Conservation (phyloP, 1,140 invertebrate species). For the Pristionchus pacificus region DNA sequence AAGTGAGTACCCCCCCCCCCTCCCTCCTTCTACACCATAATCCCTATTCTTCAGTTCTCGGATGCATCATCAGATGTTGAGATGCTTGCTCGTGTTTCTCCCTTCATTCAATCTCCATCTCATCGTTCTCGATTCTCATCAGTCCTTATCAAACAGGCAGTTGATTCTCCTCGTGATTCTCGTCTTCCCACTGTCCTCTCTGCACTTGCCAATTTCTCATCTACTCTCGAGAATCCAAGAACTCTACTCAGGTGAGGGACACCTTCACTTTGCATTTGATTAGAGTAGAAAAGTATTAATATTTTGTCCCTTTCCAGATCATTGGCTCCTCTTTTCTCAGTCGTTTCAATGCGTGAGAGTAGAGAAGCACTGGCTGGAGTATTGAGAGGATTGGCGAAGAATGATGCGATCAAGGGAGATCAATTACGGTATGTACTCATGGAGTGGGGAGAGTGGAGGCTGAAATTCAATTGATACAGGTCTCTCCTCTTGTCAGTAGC, state of each 20-base stretch:
- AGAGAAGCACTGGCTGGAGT: constrained; percentile 18
- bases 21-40: background rate
- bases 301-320: background rate
- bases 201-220: background rate
- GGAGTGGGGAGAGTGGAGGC: too few species aligned
- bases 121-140: background rate
- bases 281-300: background rate
- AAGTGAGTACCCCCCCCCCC: too few species aligned
- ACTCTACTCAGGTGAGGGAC: background rate
- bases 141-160: background rate
- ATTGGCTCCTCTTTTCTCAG: constrained; percentile 16
- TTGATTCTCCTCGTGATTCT: background rate
- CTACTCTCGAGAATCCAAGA: background rate
- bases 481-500: too few species aligned
- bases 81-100: background rate
- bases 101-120: background rate
- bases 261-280: background rate
- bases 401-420: constrained; percentile 2
- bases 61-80: background rate
- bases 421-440: background rate
- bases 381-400: constrained; percentile 16
- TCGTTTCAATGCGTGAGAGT: constrained; percentile 14
- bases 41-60: background rate
- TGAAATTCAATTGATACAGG: too few species aligned
- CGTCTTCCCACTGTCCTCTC: background rate